phyloP scores from a whole-genome alignment of 2,888 invertebrate genomes.

The Vesta saturnalis region DNA sequence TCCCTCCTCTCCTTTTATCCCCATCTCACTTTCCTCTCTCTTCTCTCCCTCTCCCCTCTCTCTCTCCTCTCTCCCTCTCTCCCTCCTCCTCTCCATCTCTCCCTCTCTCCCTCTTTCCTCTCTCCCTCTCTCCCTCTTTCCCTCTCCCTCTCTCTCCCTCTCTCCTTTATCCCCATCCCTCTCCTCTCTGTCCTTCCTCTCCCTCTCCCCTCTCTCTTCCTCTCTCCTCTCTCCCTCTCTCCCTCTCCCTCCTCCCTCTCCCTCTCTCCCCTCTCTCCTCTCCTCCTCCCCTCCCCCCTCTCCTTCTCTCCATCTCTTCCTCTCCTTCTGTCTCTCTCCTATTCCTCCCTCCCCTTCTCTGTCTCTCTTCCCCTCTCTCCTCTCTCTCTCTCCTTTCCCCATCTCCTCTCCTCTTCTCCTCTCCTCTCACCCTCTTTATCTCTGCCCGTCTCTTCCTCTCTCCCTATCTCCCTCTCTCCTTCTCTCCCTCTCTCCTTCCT shows the following conservation, averaged over 20 bases:
- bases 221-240: too few relatives aligned
- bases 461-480: background rate
- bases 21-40: background rate
- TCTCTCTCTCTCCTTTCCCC: too few relatives aligned
- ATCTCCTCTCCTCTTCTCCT: too few relatives aligned
- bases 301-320: background rate
- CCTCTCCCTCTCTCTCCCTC: too few relatives aligned
- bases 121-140: too few relatives aligned
- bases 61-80: background rate
- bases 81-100: too few relatives aligned
- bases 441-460: background rate
- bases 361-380: too few relatives aligned
- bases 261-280: background rate
- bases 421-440: too few relatives aligned
- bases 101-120: background rate
- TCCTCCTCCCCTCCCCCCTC: background rate
- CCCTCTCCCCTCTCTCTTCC: too few relatives aligned
- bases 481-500: background rate
- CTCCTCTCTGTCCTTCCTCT: too few relatives aligned
- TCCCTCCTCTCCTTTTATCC: background rate
- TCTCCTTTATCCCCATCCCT: too few relatives aligned
- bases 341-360: background rate
- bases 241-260: background rate
- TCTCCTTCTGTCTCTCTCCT: background rate
- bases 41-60: background rate